These are phyloP conservation scores for Apamea epomidion DNA, from an alignment of 2,888 invertebrate species.

Conservation along the genomic window DNA sequence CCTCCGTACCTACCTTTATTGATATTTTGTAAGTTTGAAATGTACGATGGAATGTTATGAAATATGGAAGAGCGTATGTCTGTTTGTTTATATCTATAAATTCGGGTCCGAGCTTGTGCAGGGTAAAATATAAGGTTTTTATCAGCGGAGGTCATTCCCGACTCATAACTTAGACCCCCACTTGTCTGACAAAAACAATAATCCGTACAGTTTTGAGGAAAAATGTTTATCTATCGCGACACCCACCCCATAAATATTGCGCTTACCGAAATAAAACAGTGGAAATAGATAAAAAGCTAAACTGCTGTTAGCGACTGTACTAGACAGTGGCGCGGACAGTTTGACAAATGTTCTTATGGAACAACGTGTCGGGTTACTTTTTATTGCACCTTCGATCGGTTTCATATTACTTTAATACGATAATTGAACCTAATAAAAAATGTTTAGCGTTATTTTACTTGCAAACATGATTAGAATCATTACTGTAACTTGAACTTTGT, in stretches of 20 bases:
- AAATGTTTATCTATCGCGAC: slow-evolving; percentile 87
- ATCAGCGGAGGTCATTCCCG: slow-evolving; percentile 82
- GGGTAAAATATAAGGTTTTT: slow-evolving; percentile 69
- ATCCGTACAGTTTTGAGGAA: slow-evolving; percentile 86
- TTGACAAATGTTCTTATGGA: slow-evolving; percentile 74
- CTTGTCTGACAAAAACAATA: slow-evolving; percentile 87
- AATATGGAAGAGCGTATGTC: slow-evolving; percentile 48
- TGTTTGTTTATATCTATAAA: slow-evolving; percentile 41
- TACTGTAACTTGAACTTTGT: slow-evolving; percentile 22
- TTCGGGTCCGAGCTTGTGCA: slow-evolving; percentile 34
- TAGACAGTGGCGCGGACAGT: slow-evolving; percentile 79
- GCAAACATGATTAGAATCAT: slow-evolving; percentile 31
- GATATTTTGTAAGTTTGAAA: slow-evolving; percentile 78
- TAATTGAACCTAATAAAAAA: slow-evolving; percentile 33
- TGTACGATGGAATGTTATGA: slow-evolving; percentile 72
- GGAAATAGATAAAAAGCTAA: slow-evolving; percentile 87
- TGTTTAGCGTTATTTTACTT: slow-evolving; percentile 7
- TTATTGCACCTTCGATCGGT: slow-evolving; percentile 44
- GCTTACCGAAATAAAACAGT: slow-evolving; percentile 85
- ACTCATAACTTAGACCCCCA: slow-evolving; percentile 84
- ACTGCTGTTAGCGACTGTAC: slow-evolving; percentile 77
- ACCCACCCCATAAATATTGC: slow-evolving; percentile 88
- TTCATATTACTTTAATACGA: slow-evolving; percentile 31
- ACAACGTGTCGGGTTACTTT: slow-evolving; percentile 51
- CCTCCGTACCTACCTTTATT: slow-evolving; percentile 82